Conservation (phyloP, 2,797 vertebrate species). For the Coilia nasus region DNA sequence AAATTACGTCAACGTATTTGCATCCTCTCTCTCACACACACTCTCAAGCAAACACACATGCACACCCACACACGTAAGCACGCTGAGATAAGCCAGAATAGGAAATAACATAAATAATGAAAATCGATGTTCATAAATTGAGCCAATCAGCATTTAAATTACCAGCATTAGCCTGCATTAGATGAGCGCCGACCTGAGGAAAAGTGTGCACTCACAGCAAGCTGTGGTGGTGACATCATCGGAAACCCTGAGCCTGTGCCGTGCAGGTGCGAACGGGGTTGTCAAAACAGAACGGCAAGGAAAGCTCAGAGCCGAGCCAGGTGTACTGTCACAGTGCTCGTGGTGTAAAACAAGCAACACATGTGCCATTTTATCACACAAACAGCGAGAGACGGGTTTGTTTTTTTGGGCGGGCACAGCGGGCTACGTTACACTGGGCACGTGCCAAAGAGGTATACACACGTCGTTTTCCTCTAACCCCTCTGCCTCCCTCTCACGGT, state of each 20-base stretch:
- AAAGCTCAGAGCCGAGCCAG: neutral
- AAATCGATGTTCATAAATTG: neutral
- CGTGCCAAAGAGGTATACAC: conserved; percentile 11
- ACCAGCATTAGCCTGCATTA: neutral
- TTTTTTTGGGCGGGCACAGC: neutral
- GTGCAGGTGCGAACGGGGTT: neutral
- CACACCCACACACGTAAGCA: neutral
- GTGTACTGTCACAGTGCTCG: neutral
- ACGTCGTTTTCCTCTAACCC: neutral
- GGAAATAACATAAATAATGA: conserved; percentile 10
- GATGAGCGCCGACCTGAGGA: conserved; percentile 18
- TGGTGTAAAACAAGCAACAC: neutral
- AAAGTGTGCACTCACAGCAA: neutral
- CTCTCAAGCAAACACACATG: neutral
- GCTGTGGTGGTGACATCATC: conserved; percentile 6
- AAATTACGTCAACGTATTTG: neutral
- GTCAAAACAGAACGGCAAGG: neutral
- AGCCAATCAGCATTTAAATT: conserved; percentile 23
- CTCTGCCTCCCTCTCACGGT: conserved; percentile 13
- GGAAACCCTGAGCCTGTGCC: neutral
- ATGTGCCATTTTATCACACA: neutral
- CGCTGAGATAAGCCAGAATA: neutral
- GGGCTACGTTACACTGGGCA: conserved; percentile 12
- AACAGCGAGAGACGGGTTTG: neutral
- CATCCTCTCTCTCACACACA: neutral